Evolutionary conservation across 2,113 vertebrate species (phyloP).

Genomic region (Todiramphus chloris): DNA sequence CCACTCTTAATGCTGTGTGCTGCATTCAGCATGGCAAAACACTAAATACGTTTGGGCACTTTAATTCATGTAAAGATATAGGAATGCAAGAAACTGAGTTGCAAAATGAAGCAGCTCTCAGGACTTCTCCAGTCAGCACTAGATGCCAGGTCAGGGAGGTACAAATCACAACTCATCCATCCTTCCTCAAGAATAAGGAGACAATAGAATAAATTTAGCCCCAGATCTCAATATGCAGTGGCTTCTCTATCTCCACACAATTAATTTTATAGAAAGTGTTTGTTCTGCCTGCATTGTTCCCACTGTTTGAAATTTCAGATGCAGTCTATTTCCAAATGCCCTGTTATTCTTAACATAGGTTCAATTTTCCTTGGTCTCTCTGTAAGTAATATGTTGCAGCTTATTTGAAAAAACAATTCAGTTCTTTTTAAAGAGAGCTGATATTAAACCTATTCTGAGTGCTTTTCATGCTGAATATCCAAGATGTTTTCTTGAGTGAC

Average conservation of each 20-base stretch:
- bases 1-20: not conserved
- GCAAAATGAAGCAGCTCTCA: not conserved
- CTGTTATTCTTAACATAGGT: not conserved
- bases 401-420: not conserved
- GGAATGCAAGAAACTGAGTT: not conserved
- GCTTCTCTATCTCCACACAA: not conserved
- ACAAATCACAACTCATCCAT: not conserved
- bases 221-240: not conserved
- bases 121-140: not conserved
- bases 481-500: not conserved
- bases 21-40: not conserved
- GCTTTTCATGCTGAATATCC: not conserved
- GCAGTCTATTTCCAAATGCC: not conserved
- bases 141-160: not conserved
- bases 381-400: not conserved
- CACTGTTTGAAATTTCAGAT: not conserved
- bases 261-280: not conserved
- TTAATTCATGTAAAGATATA: not conserved
- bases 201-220: not conserved
- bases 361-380: not conserved
- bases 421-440: not conserved
- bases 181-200: not conserved
- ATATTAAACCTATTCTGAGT: not conserved
- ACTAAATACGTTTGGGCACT: not conserved
- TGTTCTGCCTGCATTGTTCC: not conserved